Conservation (phyloP, 2,113 vertebrate genomes). For the Proteles cristata region DNA sequence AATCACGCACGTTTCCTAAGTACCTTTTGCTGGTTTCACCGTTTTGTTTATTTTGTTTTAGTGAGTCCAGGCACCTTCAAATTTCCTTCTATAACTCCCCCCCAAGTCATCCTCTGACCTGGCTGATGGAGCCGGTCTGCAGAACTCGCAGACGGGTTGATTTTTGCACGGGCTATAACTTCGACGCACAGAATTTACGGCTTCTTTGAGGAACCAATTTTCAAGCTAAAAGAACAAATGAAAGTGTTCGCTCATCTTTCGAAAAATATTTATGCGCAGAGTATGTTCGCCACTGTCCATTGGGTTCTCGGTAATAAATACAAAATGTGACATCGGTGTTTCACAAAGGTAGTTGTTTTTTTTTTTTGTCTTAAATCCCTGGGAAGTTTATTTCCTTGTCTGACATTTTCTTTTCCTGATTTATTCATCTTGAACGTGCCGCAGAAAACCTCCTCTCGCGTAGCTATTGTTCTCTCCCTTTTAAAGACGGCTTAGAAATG, state of each 20-base stretch:
- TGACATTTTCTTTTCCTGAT: not conserved
- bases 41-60: slow-evolving; percentile 45
- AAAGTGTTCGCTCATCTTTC: slow-evolving; percentile 17
- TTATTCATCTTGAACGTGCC: not conserved
- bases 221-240: not conserved
- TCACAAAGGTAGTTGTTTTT: not conserved
- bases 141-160: not conserved
- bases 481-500: not conserved
- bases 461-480: not conserved
- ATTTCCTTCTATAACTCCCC: not conserved
- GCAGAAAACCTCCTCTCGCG: not conserved
- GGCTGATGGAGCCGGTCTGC: not conserved
- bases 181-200: not conserved
- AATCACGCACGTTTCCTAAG: not conserved
- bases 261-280: not conserved
- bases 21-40: slow-evolving; percentile 39
- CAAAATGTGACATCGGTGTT: not conserved
- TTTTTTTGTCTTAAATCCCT: not conserved
- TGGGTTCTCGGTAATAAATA: not conserved
- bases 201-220: not conserved
- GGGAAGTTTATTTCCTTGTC: not conserved
- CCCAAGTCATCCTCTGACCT: not conserved
- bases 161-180: not conserved
- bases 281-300: not conserved
- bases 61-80: slow-evolving; percentile 6